These are phyloP conservation scores for Clanis bilineata DNA, from an alignment of 2,888 invertebrate genomes.

Conservation along the genomic window DNA sequence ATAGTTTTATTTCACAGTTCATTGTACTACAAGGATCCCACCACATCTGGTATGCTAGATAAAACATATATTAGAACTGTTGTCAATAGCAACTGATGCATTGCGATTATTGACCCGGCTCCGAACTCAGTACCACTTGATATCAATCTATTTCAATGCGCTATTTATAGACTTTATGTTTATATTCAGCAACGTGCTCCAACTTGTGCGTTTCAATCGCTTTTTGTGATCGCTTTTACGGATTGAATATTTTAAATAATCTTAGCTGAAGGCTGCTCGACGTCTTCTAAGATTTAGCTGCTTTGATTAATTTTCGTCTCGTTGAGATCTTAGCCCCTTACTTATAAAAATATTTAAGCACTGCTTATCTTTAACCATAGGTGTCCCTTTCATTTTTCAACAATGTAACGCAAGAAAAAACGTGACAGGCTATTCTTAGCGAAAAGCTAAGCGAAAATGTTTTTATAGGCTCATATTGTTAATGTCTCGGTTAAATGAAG, in stretches of 20 bases:
- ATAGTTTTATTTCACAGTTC: neutral
- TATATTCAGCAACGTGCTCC: slow-evolving; percentile 6
- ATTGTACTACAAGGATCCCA: neutral
- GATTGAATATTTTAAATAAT: neutral
- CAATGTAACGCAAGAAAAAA: too few species aligned
- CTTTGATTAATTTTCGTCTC: too few species aligned
- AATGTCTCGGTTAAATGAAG: too few species aligned
- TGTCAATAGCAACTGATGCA: slow-evolving; percentile 2
- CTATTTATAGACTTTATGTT: slow-evolving; percentile 8
- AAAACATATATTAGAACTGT: neutral
- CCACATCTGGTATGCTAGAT: neutral
- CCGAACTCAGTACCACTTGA: slow-evolving; percentile 10
- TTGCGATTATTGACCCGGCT: slow-evolving; percentile 12
- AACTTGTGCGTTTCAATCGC: neutral
- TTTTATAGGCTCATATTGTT: too few species aligned
- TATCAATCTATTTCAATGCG: slow-evolving; percentile 10
- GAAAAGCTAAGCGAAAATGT: too few species aligned
- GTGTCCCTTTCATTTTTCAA: too few species aligned
- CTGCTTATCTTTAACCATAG: too few species aligned
- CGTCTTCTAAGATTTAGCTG: too few species aligned
- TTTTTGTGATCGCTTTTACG: neutral
- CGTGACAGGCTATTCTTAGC: too few species aligned
- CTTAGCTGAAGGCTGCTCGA: neutral
- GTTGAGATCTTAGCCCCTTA: too few species aligned
- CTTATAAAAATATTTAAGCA: too few species aligned